Conservation (phyloP, 1,140 invertebrate genomes). For the Zophobas morio region DNA sequence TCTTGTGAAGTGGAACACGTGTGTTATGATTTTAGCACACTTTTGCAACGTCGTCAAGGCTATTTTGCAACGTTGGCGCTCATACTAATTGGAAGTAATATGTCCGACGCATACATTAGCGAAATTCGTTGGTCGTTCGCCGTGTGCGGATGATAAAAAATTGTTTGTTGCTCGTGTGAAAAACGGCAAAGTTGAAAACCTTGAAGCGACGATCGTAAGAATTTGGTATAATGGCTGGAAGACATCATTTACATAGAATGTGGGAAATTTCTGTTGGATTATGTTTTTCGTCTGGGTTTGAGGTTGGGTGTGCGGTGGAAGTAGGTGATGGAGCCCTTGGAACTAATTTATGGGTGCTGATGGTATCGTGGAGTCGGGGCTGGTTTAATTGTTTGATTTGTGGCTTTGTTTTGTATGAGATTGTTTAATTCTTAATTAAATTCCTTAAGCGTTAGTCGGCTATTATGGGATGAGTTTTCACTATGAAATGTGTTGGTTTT, state of each 20-base stretch:
- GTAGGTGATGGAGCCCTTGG: too few species aligned
- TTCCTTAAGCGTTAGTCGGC: too few species aligned
- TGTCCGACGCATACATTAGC: not conserved
- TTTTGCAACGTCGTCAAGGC: constrained; percentile 44
- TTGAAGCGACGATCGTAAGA: constrained; percentile 9
- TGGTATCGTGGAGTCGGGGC: too few species aligned
- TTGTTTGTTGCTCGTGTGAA: not conserved
- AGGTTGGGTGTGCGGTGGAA: too few species aligned
- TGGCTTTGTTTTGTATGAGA: too few species aligned
- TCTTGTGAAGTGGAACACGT: constrained; percentile 13
- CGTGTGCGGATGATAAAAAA: not conserved
- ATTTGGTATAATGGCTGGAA: not conserved
- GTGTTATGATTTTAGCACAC: constrained; percentile 43
- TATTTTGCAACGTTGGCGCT: constrained; percentile 23
- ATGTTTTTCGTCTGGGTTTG: too few species aligned
- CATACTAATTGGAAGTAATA: constrained; percentile 9
- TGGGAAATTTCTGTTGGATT: not conserved
- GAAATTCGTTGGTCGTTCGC: not conserved
- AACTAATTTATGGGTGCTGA: too few species aligned
- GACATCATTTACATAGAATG: constrained; percentile 1
- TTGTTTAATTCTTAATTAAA: too few species aligned
- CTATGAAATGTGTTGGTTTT: too few species aligned
- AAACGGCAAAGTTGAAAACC: constrained; percentile 21
- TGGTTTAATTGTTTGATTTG: too few species aligned
- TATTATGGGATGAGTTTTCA: too few species aligned